These are phyloP conservation scores for Globodera rostochiensis DNA, from an alignment of 1,140 invertebrate species.

Conservation along the genomic window DNA sequence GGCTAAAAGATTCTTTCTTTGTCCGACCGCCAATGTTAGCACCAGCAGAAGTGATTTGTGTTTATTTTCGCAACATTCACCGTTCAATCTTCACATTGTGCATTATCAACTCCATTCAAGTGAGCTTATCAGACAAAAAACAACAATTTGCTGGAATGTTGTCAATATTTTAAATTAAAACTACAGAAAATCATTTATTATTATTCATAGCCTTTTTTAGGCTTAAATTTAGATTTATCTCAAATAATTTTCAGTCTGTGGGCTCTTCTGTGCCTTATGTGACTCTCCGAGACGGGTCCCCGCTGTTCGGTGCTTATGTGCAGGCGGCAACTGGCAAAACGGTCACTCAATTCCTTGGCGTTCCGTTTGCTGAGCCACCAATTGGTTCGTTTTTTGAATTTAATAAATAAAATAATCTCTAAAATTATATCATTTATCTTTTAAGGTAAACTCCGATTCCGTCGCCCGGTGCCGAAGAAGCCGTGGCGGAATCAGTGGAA, in stretches of 20 bases:
- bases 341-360: conserved; percentile 60
- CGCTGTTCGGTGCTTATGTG: conserved; percentile 55
- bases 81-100: not conserved
- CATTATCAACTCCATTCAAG: not conserved
- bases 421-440: not conserved
- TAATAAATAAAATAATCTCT: conserved; percentile 15
- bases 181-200: not conserved
- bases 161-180: not conserved
- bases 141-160: not conserved
- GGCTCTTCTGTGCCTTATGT: conserved; percentile 40
- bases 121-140: not conserved
- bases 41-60: not conserved
- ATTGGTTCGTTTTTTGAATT: conserved; percentile 33
- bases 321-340: conserved; percentile 53
- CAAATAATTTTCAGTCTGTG: conserved; percentile 17
- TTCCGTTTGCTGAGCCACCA: conserved; percentile 66
- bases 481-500: conserved; percentile 65
- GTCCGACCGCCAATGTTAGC: not conserved
- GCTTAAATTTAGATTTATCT: too few relatives aligned
- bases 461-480: conserved; percentile 61
- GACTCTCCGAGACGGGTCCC: conserved; percentile 61
- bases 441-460: conserved; percentile 54
- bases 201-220: not conserved
- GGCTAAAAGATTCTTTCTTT: not conserved
- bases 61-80: not conserved